phyloP scores from a whole-genome alignment of 2,113 vertebrate genomes.

The Oncorhynchus mykiss region DNA sequence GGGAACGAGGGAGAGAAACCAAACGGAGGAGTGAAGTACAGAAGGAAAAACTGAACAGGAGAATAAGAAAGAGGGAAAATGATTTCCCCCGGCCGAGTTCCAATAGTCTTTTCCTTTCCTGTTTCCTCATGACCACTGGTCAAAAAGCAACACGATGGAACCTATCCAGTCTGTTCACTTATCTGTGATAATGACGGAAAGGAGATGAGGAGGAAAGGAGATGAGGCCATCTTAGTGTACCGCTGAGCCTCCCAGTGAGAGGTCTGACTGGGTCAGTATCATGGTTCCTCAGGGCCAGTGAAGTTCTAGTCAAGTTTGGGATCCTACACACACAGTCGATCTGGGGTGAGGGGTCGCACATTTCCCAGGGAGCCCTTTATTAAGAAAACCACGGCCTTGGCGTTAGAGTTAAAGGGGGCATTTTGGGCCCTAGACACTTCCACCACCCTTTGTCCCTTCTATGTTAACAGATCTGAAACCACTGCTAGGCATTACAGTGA shows the following conservation, averaged over 20 bases:
- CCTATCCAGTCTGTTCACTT: neutral
- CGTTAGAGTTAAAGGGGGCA: slow-evolving; percentile 1
- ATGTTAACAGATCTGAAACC: slow-evolving; percentile 8
- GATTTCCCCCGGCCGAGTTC: too few relatives aligned
- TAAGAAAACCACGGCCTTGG: neutral
- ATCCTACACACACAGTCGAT: slow-evolving; percentile 27
- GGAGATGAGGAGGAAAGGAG: neutral
- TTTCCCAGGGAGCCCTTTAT: slow-evolving; percentile 50
- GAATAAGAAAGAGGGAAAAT: neutral
- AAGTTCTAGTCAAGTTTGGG: slow-evolving; percentile 17
- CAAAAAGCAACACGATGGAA: neutral
- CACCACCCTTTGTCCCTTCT: neutral
- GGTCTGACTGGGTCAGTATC: neutral
- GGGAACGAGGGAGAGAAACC: neutral
- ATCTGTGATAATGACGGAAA: neutral
- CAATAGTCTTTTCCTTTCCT: too few relatives aligned
- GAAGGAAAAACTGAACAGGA: neutral
- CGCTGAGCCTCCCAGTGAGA: neutral
- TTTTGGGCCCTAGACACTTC: slow-evolving; percentile 10
- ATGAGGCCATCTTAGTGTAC: neutral
- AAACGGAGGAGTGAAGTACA: neutral
- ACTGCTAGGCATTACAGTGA: too few relatives aligned
- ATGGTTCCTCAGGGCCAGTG: neutral
- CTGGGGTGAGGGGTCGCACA: slow-evolving; percentile 45
- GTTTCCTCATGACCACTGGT: too few relatives aligned